These are phyloP conservation scores for Danionella cerebrum DNA, from an alignment of 2,113 vertebrate species.

Conservation along the genomic window DNA sequence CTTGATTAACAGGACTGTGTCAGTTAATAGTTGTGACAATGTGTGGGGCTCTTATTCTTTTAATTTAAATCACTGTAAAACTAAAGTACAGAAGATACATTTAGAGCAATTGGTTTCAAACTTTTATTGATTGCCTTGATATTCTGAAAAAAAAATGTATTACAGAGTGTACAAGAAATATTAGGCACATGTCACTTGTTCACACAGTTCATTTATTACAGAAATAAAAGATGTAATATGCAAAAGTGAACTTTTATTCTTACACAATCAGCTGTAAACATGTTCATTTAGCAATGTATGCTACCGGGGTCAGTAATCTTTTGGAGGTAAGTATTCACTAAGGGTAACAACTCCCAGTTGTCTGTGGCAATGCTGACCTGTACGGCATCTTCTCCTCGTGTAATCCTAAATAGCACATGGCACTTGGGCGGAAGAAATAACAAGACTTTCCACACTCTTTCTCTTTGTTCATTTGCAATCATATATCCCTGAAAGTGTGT, in stretches of 20 bases:
- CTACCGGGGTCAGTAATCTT: slow-evolving; percentile 35
- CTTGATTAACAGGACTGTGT: no score
- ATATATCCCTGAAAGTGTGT: slow-evolving; percentile 64
- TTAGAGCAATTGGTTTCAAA: not conserved
- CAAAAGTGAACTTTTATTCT: not conserved
- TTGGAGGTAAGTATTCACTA: slow-evolving; percentile 63
- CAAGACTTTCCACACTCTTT: slow-evolving; percentile 52
- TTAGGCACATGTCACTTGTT: no score
- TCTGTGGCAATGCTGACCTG: slow-evolving; percentile 68
- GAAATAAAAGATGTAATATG: not conserved
- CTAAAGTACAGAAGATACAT: no score
- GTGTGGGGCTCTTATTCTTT: no score
- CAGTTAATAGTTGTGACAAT: no score
- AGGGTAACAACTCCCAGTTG: slow-evolving; percentile 72
- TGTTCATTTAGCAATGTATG: not conserved
- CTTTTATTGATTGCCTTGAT: not conserved
- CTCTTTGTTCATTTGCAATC: slow-evolving; percentile 40
- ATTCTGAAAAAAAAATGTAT: not conserved
- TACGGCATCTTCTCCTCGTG: slow-evolving; percentile 44
- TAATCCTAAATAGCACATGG: slow-evolving; percentile 66
- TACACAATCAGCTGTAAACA: not conserved
- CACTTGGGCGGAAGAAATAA: slow-evolving; percentile 69
- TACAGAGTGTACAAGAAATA: not conserved
- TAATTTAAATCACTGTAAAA: no score
- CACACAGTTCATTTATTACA: no score